Conservation (phyloP, 2,113 vertebrate genomes). For the Cephalopterus ornatus region DNA sequence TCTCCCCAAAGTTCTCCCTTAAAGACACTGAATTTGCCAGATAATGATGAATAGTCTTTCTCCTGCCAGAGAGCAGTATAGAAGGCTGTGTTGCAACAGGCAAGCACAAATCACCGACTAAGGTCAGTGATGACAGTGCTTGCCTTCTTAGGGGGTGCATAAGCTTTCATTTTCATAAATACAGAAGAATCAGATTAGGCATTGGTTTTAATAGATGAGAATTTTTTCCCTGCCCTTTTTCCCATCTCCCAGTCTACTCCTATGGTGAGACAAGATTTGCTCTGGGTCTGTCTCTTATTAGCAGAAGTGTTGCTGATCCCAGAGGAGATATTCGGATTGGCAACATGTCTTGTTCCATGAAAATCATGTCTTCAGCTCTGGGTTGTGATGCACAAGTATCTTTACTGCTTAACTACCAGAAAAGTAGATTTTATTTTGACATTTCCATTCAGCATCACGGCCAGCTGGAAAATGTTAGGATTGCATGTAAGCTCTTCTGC, state of each 20-base stretch:
- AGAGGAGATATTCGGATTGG: background rate
- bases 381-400: background rate
- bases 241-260: background rate
- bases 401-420: background rate
- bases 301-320: background rate
- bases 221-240: background rate
- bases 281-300: background rate
- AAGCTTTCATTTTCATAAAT: slow-evolving; percentile 4
- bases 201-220: background rate
- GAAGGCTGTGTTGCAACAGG: background rate
- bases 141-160: background rate
- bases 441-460: background rate
- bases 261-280: background rate
- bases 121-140: background rate
- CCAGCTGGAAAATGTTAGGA: background rate
- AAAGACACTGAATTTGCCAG: background rate
- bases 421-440: background rate
- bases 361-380: background rate
- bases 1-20: background rate
- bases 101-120: background rate
- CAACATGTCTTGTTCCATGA: background rate
- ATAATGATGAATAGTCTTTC: background rate
- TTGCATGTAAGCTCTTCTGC: background rate
- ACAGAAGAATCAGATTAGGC: background rate
- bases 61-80: background rate